Conservation (phyloP, 2,797 vertebrate species). For the Buphagus erythrorhynchus region DNA sequence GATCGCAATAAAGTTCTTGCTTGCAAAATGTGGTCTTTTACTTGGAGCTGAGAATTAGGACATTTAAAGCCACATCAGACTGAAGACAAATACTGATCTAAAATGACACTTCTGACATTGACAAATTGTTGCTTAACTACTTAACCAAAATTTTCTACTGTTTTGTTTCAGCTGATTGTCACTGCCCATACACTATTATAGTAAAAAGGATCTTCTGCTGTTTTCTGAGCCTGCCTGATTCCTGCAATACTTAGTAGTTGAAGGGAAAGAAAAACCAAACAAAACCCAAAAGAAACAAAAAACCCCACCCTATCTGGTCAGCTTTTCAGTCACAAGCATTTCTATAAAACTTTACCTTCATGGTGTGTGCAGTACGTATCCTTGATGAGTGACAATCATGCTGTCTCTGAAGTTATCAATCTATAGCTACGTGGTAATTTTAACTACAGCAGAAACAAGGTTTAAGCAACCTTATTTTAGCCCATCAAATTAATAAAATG, state of each 20-base stretch:
- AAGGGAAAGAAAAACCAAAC: not conserved
- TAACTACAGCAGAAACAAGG: not conserved
- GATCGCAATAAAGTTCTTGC: not conserved
- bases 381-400: not conserved
- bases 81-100: not conserved
- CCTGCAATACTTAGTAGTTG: not conserved
- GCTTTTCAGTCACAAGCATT: conserved; percentile 12
- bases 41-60: not conserved
- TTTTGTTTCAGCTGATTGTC: not conserved
- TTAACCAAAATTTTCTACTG: not conserved
- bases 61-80: not conserved
- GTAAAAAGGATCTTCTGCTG: not conserved
- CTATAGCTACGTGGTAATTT: not conserved
- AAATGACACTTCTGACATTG: not conserved
- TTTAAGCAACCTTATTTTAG: conserved; percentile 8
- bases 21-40: not conserved
- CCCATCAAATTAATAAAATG: conserved; percentile 9
- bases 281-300: not conserved
- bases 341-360: not conserved
- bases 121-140: not conserved
- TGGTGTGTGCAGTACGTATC: not conserved
- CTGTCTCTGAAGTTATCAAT: not conserved
- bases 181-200: not conserved
- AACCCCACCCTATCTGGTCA: not conserved
- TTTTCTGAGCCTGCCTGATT: not conserved